Evolutionary conservation across 2,888 invertebrate species (phyloP).

Genomic region (Cataglyphis albicans): DNA sequence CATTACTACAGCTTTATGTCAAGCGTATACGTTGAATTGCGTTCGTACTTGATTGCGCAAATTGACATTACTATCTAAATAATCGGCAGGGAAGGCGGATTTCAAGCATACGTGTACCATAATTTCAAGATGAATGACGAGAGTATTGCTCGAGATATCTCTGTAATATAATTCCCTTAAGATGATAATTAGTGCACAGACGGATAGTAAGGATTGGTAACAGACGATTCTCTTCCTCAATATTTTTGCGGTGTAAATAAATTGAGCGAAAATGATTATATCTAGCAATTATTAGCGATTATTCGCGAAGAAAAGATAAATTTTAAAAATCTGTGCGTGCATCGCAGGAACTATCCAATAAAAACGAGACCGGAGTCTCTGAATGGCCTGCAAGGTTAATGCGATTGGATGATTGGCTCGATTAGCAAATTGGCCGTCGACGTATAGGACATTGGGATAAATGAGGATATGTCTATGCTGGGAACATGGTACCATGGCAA

Average conservation of each 20-base stretch:
- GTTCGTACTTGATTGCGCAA: slow-evolving; percentile 30
- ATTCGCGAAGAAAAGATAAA: slow-evolving; percentile 28
- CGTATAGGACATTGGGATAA: slow-evolving; percentile 83
- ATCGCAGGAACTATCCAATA: slow-evolving; percentile 82
- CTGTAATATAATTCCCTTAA: background rate
- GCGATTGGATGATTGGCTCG: slow-evolving; percentile 85
- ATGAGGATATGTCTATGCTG: slow-evolving; percentile 85
- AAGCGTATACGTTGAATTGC: slow-evolving; percentile 41
- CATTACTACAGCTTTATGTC: slow-evolving; percentile 35
- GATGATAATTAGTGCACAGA: slow-evolving; percentile 9
- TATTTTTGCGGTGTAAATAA: slow-evolving; percentile 22
- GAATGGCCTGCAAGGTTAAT: slow-evolving; percentile 85
- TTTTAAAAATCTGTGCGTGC: slow-evolving; percentile 53
- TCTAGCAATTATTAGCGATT: slow-evolving; percentile 21
- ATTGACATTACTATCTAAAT: slow-evolving; percentile 41
- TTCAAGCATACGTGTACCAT: slow-evolving; percentile 2
- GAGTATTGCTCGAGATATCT: slow-evolving; percentile 6
- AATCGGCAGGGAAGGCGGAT: slow-evolving; percentile 25
- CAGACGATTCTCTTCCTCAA: background rate
- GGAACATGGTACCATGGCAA: slow-evolving; percentile 78
- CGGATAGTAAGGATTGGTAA: too few relatives aligned
- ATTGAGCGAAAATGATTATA: slow-evolving; percentile 11
- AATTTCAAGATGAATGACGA: slow-evolving; percentile 20
- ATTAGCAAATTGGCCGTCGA: slow-evolving; percentile 84
- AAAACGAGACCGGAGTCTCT: slow-evolving; percentile 73